These are phyloP conservation scores for Penelope pileata DNA, from an alignment of 2,113 vertebrate genomes.

Conservation along the genomic window DNA sequence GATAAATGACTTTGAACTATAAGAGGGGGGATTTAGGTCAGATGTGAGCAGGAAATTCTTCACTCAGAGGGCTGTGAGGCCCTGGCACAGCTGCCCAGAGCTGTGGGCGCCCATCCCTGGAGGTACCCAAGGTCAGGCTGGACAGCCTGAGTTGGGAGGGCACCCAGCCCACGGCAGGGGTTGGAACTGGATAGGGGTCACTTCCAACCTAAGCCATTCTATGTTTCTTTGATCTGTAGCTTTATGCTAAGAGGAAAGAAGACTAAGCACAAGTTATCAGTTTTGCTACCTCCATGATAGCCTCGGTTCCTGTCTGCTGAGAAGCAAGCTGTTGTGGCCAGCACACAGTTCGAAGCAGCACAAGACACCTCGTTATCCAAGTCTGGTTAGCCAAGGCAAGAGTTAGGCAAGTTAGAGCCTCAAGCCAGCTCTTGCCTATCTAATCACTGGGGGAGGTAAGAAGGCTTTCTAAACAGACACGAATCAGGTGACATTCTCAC, in stretches of 20 bases:
- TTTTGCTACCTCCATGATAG: fast-evolving
- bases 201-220: background rate
- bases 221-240: background rate
- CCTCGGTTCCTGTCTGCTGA: background rate
- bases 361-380: background rate
- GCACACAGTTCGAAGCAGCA: background rate
- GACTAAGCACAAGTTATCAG: fast-evolving
- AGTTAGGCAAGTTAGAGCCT: too few relatives aligned
- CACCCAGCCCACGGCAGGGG: too few relatives aligned
- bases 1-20: background rate
- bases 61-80: background rate
- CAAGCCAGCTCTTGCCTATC: too few relatives aligned
- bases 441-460: background rate
- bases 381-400: background rate
- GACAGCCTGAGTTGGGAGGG: background rate
- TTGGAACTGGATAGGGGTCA: background rate
- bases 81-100: background rate
- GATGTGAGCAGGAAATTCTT: background rate
- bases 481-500: background rate
- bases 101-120: background rate
- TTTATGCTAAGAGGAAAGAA: background rate
- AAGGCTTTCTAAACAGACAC: background rate
- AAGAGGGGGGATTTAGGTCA: background rate
- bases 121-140: background rate
- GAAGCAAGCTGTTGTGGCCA: background rate